Evolutionary conservation across 2,113 vertebrate genomes (phyloP), one percentile per base, ranked within the genome.

Genomic region (Clarias macrocephalus): DNA sequence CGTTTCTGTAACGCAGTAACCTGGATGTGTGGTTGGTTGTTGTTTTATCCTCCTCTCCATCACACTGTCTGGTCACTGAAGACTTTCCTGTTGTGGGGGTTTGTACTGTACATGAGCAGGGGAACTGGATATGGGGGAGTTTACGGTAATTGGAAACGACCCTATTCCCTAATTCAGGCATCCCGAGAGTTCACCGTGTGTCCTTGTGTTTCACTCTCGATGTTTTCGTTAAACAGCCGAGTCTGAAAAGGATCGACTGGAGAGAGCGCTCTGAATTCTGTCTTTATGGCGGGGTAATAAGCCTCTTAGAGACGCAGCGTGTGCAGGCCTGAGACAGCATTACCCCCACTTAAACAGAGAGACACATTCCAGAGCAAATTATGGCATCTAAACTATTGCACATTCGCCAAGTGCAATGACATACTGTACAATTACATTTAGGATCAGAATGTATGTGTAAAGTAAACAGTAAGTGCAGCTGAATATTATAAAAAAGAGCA

Each of bases 321-420:
- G 63, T 80, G 48, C n/a, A 57, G 52, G 85, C 60, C 70, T 33
- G 12, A 54, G 60, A 37, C 81, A 63, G 81, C 57, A 86, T 84
- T 82, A 84, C 42, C 33, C 25, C 19, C 21, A 56, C 80, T 82
- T 83, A 76, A 86, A 87, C 82, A 85, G 87, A 80, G 79, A 80
- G 87, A 80, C 72, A 75, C 79, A 80, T 87, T 88, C 85, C 33
- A 37, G 37, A 72, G 37, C 76, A 84, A 89, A 84, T 88, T 56
- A 60, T 75, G 82, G 84, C 65, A 82, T 82, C 82, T 72, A 86
- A 86, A 72, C 81, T 68, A 54, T 79, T 90, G 21, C 82, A 87
- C 8, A 68, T 77, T 84, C 42, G 33, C 63, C 62, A 25, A 75
- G 68, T 13, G 30, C 82, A 80, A 86, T 83, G 72, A 72, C 73